These are phyloP conservation scores for Diaphora mendica DNA, from an alignment of 2,888 invertebrate genomes.

Conservation along the genomic window DNA sequence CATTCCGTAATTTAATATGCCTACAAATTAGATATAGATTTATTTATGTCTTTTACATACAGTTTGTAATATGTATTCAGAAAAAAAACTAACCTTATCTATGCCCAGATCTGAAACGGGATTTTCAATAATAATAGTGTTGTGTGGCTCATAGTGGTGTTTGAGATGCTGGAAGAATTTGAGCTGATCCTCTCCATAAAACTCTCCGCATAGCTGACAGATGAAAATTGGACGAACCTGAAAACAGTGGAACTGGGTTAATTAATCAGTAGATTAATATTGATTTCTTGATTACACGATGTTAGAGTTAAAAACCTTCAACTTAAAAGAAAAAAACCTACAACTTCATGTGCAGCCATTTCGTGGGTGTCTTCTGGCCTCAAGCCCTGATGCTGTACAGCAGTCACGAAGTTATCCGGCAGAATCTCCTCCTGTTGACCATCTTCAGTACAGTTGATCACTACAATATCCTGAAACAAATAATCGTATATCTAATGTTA, in stretches of 20 bases:
- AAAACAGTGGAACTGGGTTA: slow-evolving; percentile 32
- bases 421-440: slow-evolving; percentile 76
- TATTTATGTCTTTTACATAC: too few relatives aligned
- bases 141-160: slow-evolving; percentile 91
- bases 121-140: slow-evolving; percentile 76
- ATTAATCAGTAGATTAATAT: neutral
- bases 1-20: too few relatives aligned
- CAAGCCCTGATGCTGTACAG: slow-evolving; percentile 59
- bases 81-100: slow-evolving; percentile 68
- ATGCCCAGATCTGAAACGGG: slow-evolving; percentile 77
- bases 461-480: slow-evolving; percentile 71
- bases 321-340: slow-evolving; percentile 5
- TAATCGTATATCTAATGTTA: neutral
- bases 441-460: slow-evolving; percentile 71
- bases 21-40: too few relatives aligned
- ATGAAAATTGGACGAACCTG: slow-evolving; percentile 86
- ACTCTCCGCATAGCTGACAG: slow-evolving; percentile 93
- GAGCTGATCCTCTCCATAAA: slow-evolving; percentile 90
- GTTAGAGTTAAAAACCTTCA: too few relatives aligned
- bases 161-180: slow-evolving; percentile 95
- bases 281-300: neutral
- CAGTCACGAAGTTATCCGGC: slow-evolving; percentile 73
- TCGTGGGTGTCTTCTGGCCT: slow-evolving; percentile 72
- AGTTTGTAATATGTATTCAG: too few relatives aligned
- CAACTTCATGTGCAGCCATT: slow-evolving; percentile 74